Conservation (phyloP, 1,140 invertebrate genomes). For the Spodoptera litura region DNA sequence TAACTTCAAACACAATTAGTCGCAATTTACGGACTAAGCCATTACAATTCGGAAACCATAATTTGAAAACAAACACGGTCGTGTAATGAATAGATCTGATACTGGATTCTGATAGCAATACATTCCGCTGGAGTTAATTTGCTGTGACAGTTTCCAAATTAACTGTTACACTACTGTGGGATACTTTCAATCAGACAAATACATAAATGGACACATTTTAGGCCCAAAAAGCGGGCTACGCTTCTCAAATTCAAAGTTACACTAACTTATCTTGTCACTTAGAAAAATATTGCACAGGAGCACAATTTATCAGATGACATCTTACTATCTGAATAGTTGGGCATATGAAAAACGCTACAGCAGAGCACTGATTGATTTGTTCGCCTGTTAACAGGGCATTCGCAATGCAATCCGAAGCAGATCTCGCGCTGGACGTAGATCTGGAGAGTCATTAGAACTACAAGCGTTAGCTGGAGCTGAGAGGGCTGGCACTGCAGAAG, state of each 20-base stretch:
- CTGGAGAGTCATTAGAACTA: slow-evolving; percentile 89
- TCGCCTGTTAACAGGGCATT: slow-evolving; percentile 74
- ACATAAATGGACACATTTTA: no score
- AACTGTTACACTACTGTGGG: neutral
- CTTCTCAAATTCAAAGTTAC: no score
- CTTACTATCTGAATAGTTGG: no score
- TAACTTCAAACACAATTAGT: no score
- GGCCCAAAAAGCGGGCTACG: no score
- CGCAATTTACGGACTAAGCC: neutral
- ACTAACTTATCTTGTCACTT: no score
- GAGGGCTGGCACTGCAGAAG: slow-evolving; percentile 79
- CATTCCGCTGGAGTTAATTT: neutral
- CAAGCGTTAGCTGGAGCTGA: slow-evolving; percentile 87
- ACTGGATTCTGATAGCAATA: neutral
- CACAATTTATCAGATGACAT: no score
- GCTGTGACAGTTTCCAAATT: neutral
- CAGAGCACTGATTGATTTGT: neutral
- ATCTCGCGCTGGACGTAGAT: slow-evolving; percentile 84
- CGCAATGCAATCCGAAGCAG: slow-evolving; percentile 86
- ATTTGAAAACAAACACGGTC: slow-evolving; percentile 6
- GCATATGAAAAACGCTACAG: no score
- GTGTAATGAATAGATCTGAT: slow-evolving; percentile 10
- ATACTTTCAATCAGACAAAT: no score
- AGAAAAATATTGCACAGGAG: no score
- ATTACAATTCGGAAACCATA: slow-evolving; percentile 9